These are phyloP conservation scores for Xestia xanthographa DNA, from an alignment of 2,888 invertebrate genomes.

Conservation along the genomic window DNA sequence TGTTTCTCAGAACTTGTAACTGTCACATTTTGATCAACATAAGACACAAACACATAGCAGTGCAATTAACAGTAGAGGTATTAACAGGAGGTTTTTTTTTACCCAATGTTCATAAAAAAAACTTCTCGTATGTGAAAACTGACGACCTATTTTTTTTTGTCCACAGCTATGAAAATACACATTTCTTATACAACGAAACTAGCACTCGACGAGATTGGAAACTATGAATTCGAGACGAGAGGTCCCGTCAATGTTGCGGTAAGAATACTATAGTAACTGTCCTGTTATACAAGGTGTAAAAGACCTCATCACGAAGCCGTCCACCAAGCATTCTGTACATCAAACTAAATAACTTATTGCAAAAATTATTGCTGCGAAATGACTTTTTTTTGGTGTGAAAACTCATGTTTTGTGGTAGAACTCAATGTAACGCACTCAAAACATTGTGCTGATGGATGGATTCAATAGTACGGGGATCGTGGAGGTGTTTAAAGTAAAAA, in stretches of 20 bases:
- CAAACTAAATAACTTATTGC: too few relatives aligned
- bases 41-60: neutral
- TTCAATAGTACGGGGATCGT: too few relatives aligned
- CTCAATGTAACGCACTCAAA: too few relatives aligned
- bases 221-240: slow-evolving; percentile 84
- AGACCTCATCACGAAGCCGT: too few relatives aligned
- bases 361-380: too few relatives aligned
- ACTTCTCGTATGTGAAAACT: neutral
- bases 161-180: slow-evolving; percentile 91
- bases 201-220: slow-evolving; percentile 88
- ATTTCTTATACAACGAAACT: slow-evolving; percentile 90
- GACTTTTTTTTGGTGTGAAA: too few relatives aligned
- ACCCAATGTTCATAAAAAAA: neutral
- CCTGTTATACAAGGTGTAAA: too few relatives aligned
- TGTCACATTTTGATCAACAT: neutral
- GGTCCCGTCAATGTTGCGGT: slow-evolving; percentile 86
- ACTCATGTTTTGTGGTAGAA: too few relatives aligned
- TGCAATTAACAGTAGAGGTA: neutral
- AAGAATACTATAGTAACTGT: slow-evolving; percentile 27
- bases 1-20: neutral
- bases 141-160: slow-evolving; percentile 25
- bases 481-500: too few relatives aligned
- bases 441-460: too few relatives aligned
- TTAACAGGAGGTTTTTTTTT: neutral
- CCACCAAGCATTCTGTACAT: too few relatives aligned